These are phyloP conservation scores for Solea solea DNA, from an alignment of 2,113 vertebrate species.

Conservation along the genomic window DNA sequence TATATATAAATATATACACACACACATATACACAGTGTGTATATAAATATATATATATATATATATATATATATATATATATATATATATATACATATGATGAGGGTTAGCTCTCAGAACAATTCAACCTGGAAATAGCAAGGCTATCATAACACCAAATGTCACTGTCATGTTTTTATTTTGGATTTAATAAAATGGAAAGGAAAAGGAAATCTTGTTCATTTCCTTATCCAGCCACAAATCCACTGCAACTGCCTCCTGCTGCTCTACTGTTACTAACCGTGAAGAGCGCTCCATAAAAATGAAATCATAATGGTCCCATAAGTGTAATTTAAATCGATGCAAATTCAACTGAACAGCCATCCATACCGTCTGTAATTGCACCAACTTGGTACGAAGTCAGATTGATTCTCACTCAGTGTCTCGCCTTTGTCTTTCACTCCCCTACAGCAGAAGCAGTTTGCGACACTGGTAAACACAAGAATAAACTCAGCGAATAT, in stretches of 20 bases:
- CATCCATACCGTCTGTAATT: too few relatives aligned
- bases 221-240: conserved; percentile 48
- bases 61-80: too few relatives aligned
- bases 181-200: conserved; percentile 20
- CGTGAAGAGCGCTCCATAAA: not conserved
- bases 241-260: conserved; percentile 8
- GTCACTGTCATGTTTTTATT: conserved; percentile 19
- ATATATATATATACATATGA: too few relatives aligned
- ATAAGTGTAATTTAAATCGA: too few relatives aligned
- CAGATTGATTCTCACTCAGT: not conserved
- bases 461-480: not conserved
- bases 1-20: too few relatives aligned
- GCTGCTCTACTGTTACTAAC: not conserved
- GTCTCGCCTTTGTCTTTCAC: not conserved
- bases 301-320: not conserved
- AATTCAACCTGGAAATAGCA: too few relatives aligned
- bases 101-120: too few relatives aligned
- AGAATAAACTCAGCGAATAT: not conserved
- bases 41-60: too few relatives aligned
- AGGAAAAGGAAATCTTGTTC: conserved; percentile 26
- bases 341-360: too few relatives aligned
- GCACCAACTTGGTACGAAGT: too few relatives aligned
- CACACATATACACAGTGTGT: too few relatives aligned
- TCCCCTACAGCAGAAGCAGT: not conserved
- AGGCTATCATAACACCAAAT: too few relatives aligned